phyloP scores from a whole-genome alignment of 1,140 invertebrate genomes.

The Holotrichia oblita region DNA sequence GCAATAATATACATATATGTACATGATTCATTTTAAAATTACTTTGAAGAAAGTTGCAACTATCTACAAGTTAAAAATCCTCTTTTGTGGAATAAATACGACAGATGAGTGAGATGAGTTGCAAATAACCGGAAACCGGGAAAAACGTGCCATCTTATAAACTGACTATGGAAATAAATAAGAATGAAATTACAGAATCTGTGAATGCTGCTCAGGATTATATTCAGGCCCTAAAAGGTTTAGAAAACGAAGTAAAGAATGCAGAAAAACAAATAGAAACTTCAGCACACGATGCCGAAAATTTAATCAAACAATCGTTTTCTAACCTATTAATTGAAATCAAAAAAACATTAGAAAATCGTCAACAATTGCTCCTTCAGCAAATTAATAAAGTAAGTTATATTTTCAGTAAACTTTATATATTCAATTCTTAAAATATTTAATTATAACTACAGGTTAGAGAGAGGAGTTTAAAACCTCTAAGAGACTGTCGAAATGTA shows the following conservation, averaged over 20 bases:
- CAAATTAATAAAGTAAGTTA: constrained; percentile 43
- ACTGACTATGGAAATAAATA: constrained; percentile 38
- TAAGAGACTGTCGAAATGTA: constrained; percentile 47
- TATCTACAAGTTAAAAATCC: too few species aligned
- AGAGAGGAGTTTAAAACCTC: constrained; percentile 48
- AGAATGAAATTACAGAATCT: constrained; percentile 46
- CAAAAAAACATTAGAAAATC: constrained; percentile 45
- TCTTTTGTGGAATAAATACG: too few species aligned
- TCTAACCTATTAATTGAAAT: constrained; percentile 47
- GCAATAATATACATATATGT: neutral
- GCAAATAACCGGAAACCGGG: neutral
- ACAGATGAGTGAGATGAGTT: too few species aligned
- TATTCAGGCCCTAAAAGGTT: constrained; percentile 46
- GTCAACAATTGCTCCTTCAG: constrained; percentile 48
- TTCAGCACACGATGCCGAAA: constrained; percentile 48
- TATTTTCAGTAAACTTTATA: neutral
- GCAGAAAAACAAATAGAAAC: constrained; percentile 50
- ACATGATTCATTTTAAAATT: too few species aligned
- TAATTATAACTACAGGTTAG: too few species aligned
- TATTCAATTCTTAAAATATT: neutral
- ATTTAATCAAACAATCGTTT: constrained; percentile 50
- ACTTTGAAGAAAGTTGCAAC: too few species aligned
- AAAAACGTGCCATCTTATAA: constrained; percentile 17
- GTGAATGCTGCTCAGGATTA: constrained; percentile 51
- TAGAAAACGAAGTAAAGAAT: too few species aligned